Base-by-base conservation (phyloP, 2,113 vertebrate genomes). In the Cranoglanis bouderius region DNA sequence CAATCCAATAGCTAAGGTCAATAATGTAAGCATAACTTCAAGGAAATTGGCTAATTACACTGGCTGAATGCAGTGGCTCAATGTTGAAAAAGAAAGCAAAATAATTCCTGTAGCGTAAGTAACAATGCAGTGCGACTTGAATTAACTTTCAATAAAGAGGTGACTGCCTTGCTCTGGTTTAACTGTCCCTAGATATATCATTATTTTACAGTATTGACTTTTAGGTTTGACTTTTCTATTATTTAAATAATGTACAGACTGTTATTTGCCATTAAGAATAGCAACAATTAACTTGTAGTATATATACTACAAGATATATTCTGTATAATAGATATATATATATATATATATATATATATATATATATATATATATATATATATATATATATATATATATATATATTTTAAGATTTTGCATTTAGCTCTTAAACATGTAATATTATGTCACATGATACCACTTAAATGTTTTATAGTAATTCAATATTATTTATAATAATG, bases 21-120 rank as follows among this genome's bases (percentile, higher is more conserved):
- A 82, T 89, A 85, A 91, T 67, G 74, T 70, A 53, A 78, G 70
- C 24, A 65, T 65, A 91, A 85, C 88, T 67, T 82, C 24, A 82
- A 67, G 77, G n/a, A 89, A 87, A 80, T 87, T 40, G 59, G 82
- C 82, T 89, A 89, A 91, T 91, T 87, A 89, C 77, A 70, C 24
- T 32, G 49, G 49, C 67, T 78, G 72, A 82, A 40, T 35, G 80
- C 43, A 80, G 40, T 61, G 59, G 65, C 72, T 84, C 53, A 49
- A 24, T 24, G 46, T 55, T 32, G 26, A 40, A 55, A 70, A 87
- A 75, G 51, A 46, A 87, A 63, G 38, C 51, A 67, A 19, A 70
- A 63, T 65, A 59, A 24, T 29, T 53, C 57, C 43, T 35, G 18
- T 35, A n/a, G 85, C 12, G 18, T 63, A 49, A 26, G 59, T 51